phyloP scores from a whole-genome alignment of 2,797 vertebrate genomes.

The Antennarius maculatus region DNA sequence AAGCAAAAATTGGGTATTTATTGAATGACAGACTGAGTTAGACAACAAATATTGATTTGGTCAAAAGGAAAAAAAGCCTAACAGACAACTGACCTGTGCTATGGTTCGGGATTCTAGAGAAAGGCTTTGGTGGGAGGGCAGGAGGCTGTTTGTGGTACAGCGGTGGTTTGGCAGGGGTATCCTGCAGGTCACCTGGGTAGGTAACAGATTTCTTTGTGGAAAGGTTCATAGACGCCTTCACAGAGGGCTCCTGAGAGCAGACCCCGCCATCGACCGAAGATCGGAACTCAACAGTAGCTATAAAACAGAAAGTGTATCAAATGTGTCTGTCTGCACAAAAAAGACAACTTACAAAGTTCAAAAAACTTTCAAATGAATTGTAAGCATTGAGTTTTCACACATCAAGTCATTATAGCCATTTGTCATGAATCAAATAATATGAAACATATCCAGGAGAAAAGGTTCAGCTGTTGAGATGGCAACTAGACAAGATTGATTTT shows the following conservation, averaged over 20 bases:
- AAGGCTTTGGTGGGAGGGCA: constrained; percentile 97
- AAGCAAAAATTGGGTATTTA: constrained; percentile 9
- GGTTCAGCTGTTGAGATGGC: neutral
- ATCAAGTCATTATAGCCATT: neutral
- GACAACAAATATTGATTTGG: neutral
- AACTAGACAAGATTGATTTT: neutral
- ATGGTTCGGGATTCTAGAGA: constrained; percentile 94
- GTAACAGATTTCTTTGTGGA: constrained; percentile 90
- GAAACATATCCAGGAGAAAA: constrained; percentile 4
- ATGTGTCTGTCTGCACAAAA: too few relatives aligned
- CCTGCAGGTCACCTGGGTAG: constrained; percentile 91
- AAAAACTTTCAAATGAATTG: too few relatives aligned
- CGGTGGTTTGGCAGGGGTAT: constrained; percentile 90
- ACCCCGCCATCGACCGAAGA: constrained; percentile 87
- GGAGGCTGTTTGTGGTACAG: constrained; percentile 97
- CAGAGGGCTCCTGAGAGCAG: constrained; percentile 90
- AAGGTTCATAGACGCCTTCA: constrained; percentile 91
- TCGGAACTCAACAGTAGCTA: constrained; percentile 92
- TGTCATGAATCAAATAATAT: constrained; percentile 1
- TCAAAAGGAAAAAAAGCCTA: neutral
- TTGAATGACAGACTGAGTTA: neutral
- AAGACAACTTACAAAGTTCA: too few relatives aligned
- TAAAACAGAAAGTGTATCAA: constrained; percentile 34
- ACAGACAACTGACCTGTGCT: constrained; percentile 85
- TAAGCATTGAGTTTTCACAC: too few relatives aligned